Conservation (phyloP, 2,797 vertebrate genomes). For the Vultur gryphus region DNA sequence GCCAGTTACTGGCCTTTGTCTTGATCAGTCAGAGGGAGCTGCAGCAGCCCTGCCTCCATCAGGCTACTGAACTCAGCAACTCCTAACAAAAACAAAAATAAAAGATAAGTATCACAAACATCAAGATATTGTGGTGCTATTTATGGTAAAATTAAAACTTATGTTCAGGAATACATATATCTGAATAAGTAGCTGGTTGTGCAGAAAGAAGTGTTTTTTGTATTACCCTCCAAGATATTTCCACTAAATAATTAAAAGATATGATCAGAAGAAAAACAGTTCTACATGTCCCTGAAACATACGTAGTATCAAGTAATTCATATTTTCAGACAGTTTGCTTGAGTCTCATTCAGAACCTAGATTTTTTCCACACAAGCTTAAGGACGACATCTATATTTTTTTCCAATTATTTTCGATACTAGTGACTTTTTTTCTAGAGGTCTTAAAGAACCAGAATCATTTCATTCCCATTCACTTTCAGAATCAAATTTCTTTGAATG, state of each 20-base stretch:
- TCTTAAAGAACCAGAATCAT: not conserved
- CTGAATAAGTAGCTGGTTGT: not conserved
- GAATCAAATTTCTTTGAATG: not conserved
- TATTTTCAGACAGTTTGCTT: not conserved
- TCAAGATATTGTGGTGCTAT: not conserved
- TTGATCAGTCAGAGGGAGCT: not conserved
- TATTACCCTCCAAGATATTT: not conserved
- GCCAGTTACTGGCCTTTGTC: not conserved
- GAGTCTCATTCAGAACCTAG: not conserved
- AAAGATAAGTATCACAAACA: not conserved
- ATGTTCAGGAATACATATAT: fast-evolving
- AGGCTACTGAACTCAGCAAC: not conserved
- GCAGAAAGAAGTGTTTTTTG: fast-evolving
- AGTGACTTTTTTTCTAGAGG: not conserved
- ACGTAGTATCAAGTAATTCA: fast-evolving
- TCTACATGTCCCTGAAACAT: not conserved
- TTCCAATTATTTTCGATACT: not conserved
- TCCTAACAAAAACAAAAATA: not conserved
- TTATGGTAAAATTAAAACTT: not conserved
- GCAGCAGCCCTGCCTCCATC: not conserved
- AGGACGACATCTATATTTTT: not conserved
- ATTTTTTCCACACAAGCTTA: not conserved
- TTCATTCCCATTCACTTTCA: not conserved
- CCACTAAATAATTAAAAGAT: not conserved
- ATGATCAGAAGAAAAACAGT: not conserved